A percentile compares a stretch with the other conserved stretches of the same genome.
Evolutionary conservation across 2,113 vertebrate species (phyloP).

Genomic region (Corydoras maculifer): DNA sequence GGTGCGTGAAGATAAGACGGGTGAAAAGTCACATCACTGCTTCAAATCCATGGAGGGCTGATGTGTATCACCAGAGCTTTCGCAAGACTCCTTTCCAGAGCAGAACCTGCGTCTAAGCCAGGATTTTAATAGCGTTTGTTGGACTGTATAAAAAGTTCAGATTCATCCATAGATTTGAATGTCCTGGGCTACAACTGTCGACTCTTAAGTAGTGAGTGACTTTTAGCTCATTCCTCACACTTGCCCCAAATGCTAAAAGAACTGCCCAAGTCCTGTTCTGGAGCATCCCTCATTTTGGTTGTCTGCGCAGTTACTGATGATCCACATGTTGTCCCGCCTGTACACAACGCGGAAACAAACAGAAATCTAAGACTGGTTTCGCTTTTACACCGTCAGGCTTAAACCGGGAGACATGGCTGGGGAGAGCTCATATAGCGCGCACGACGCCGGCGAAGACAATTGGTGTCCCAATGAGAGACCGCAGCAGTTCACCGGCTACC

Average conservation of each 20-base stretch:
- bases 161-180: too few species aligned
- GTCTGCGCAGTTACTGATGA: constrained; percentile 3
- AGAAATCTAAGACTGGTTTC: neutral
- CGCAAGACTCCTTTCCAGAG: too few species aligned
- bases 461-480: constrained; percentile 47
- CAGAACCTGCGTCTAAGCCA: too few species aligned
- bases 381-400: constrained; percentile 18
- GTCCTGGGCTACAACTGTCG: too few species aligned
- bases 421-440: constrained; percentile 48
- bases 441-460: constrained; percentile 44
- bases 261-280: neutral
- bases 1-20: too few species aligned
- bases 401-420: constrained; percentile 61
- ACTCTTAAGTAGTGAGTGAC: too few species aligned
- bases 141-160: neutral
- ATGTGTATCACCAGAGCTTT: too few species aligned
- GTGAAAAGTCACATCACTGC: too few species aligned
- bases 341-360: constrained; percentile 9
- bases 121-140: neutral
- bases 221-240: too few species aligned
- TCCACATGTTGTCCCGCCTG: constrained; percentile 8
- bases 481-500: constrained; percentile 24
- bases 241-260: neutral
- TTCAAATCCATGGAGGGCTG: too few species aligned
- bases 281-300: constrained; percentile 2